Base-by-base conservation (phyloP, 1,140 invertebrate species). In the Bombyx mandarina region DNA sequence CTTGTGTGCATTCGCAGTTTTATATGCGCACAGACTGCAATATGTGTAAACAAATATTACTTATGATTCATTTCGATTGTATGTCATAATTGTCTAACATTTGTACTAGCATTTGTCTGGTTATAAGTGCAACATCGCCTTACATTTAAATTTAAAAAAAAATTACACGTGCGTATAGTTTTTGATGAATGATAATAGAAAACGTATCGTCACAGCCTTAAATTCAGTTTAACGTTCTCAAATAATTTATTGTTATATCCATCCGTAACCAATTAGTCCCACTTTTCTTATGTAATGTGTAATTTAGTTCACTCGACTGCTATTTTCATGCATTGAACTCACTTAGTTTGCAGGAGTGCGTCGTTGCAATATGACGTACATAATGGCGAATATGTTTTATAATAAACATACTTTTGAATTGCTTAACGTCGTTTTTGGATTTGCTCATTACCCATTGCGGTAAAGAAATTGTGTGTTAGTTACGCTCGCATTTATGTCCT, bases 401-500 rank as follows among this genome's bases (percentile, higher is more conserved):
- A 12, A 52, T 42, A 22, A 52, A 52, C 46, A 42, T 43, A 43
- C 54, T 6, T 42, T 49, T n/a, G 12, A 67, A 59, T 80, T 79
- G 67, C 71, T 67, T 71, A 83, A 86, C 63, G 65, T 61, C 62
- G 72, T 66, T 77, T 77, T 75, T 76, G 61, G 72, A 68, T 65
- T 72, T 65, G 67, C 67, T 71, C 62, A 67, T 68, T 66, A 63
- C 60, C 63, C 12, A 60, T 45, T 56, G 65, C 68, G 63, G 65
- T 61, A 61, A 72, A 70, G 69, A 67, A 71, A 79, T 74, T 67
- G 63, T 71, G 65, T 62, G 73, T 84, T 77, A 75, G 74, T 76
- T 77, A 85, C 77, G 77, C 69, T 75, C 71, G 61, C 73, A 61
- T 69, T 75, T 73, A 79, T 77, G 76, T 82, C 82, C 79, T 82